Evolutionary conservation across 2,113 vertebrate species (phyloP).

Genomic region (Chroicocephalus ridibundus): DNA sequence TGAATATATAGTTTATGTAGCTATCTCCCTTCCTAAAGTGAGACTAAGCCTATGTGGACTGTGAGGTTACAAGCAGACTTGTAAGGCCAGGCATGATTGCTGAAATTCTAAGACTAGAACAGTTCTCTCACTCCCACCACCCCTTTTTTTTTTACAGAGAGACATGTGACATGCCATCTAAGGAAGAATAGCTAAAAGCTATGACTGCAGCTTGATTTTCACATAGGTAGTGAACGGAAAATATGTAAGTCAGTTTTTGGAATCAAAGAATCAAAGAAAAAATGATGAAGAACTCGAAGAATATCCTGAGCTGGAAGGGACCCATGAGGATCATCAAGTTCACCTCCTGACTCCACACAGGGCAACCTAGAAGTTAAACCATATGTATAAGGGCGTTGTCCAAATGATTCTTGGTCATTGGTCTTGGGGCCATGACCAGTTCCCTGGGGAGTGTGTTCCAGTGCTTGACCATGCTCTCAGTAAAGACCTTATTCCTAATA

Average conservation of each 20-base stretch:
- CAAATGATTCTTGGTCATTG: not conserved
- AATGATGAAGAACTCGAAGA: not conserved
- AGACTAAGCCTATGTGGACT: not conserved
- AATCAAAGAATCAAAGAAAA: not conserved
- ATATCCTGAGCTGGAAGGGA: not conserved
- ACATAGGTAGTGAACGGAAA: not conserved
- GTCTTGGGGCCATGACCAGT: not conserved
- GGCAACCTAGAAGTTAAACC: not conserved
- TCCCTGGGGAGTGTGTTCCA: not conserved
- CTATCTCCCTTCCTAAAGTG: not conserved
- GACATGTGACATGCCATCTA: not conserved
- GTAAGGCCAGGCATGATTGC: not conserved
- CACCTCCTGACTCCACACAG: not conserved
- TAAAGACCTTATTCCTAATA: not conserved
- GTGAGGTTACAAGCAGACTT: not conserved
- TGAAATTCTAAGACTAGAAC: not conserved
- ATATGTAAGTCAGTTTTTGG: not conserved
- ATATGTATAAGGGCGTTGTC: not conserved
- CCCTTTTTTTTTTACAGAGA: not conserved
- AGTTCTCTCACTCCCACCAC: not conserved
- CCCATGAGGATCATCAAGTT: accelerated
- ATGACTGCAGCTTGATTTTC: not conserved
- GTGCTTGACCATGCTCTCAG: not conserved
- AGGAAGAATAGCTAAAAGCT: not conserved
- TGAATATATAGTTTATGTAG: not conserved